Base-by-base conservation (phyloP, 2,797 vertebrate genomes). In the Bradypodion ventrale region DNA sequence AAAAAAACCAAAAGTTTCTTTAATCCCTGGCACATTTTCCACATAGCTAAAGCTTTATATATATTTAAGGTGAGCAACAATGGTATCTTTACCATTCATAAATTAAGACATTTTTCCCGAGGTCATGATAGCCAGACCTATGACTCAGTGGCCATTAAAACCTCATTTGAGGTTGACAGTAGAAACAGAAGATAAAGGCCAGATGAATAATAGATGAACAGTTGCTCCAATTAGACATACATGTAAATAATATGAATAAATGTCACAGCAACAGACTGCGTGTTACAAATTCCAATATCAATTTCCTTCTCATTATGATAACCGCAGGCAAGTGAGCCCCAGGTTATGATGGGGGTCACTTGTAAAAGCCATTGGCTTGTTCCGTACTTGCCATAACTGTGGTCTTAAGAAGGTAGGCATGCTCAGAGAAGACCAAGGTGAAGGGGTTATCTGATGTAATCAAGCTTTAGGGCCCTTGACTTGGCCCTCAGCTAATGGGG, bases 131-230 rank as follows among this genome's bases (percentile, higher is more conserved):
- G 75, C 72, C 70, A 80, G 90, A 91, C 87, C 90, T 88, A 80
- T 93, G 93, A 92, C 92, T 90, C 85, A 0, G 0, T 88, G 87
- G 78, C 84, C 86, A 93, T 94, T 93, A 92, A 93, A 92, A 92
- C 90, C 87, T 80, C 89, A 89, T 91, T 89, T 82, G 80, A 88
- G 91, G 81, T 88, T 92, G 93, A 91, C 88, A 89, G 88, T 85
- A 81, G 88, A 62, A 80, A 77, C 0, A 1, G 74, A 89, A 93
- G 93, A 91, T 90, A 93, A 93, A 94, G 89, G 92, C 89, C 78
- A 83, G 87, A 93, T 93, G 89, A 93, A 93, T 93, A 93, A 92
- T 91, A 69, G 80, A 93, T 88, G 87, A 89, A 93, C 81, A 91
- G 88, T 66, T 44, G 76, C 82, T 93, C 90, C 86, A 90, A 89